Base-by-base conservation (phyloP, 2,113 vertebrate genomes). In the Ptilonorhynchus violaceus region DNA sequence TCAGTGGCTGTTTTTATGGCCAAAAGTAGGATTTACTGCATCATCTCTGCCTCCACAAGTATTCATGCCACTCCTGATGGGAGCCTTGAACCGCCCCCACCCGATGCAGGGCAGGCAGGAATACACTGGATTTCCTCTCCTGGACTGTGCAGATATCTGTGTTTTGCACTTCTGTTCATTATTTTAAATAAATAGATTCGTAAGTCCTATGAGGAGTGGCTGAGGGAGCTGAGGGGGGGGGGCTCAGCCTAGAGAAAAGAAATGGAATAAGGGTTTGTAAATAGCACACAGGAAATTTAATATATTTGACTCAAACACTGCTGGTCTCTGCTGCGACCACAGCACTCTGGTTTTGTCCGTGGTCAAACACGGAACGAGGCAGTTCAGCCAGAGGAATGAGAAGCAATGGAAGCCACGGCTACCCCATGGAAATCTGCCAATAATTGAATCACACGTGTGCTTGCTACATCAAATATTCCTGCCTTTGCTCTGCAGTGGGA, bases 401-500 rank as follows among this genome's bases (percentile, higher is more conserved):
- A 94, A 88, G 85, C 55, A 68, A 8, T 25, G 37, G 20, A 46
- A 84, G 25, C 46, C 53, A 55, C 77, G 2, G 4, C 67, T 44
- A 49, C 88, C 49, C 49, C 59, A 50, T 58, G 46, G 89, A 92
- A 95, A 93, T 41, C 79, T 91, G 83, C 74, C 77, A 93, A 58
- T 24, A 66, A 92, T 93, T 94, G 72, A 86, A 80, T 88, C 73
- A 85, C 93, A 83, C 35, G 37, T 62, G 70, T 73, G 78, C 79
- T 87, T 76, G 66, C 87, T 28, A 49, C 58, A 93, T 88, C 96
- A 92, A 91, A 91, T 69, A 68, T 72, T n/a, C 69, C 77, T 70
- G 42, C 73, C 49, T 91, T 28, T 91, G 87, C 93, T 92, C 66
- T 88, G 95, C 91, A 90, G 55, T 0, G 15, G 46, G 88, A 69